Base-by-base conservation (phyloP, 1,140 invertebrate genomes). In the Tribolium madens region DNA sequence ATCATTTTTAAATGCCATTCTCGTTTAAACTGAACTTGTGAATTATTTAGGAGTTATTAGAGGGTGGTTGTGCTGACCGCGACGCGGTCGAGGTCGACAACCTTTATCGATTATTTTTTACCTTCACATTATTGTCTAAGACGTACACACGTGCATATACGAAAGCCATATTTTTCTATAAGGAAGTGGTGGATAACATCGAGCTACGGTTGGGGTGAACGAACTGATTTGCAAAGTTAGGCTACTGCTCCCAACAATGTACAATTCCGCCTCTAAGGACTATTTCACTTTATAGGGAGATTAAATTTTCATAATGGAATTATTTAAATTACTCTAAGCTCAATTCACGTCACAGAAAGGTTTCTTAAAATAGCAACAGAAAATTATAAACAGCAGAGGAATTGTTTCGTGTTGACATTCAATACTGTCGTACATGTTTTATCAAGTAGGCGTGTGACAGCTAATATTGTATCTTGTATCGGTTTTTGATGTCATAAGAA, bases 91-190 rank as follows among this genome's bases (percentile, higher is more conserved):
- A 57, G 72, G 72, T 57, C 72, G 50, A 74, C 72, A 53, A 74
- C 72, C 72, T 52, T 17, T 74, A 74, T 74, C 7, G 72, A 74
- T 74, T 74, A 33, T 64, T 64, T 57, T 64, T 64, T 64, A 64
- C 57, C 57, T 64, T 64, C 21, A 33, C 26, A 57, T 64, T 64
- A 57, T 21, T 33, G 57, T 64, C 26, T 12, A 64, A 57, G 52
- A 46, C 31, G 21, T 31, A 73, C 18, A 73, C 48, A 73, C 42
- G 72, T 74, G 72, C 72, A 74, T 60, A 36, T 26, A 17, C 13
- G 68, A 26, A 5, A 15, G 10, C 18, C 48, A 10, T 50, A 12
- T 70, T 42, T 42, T 70, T 57, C 10, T 18, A 9, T 15, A 18
- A 15, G 57, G 14, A 64, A 64, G 21, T 31, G 26, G n/a, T 15